Percentiles rank a stretch among this genome's conserved stretches.
Conservation (phyloP, 2,888 invertebrate species). For the Tetranychus truncatus region DNA sequence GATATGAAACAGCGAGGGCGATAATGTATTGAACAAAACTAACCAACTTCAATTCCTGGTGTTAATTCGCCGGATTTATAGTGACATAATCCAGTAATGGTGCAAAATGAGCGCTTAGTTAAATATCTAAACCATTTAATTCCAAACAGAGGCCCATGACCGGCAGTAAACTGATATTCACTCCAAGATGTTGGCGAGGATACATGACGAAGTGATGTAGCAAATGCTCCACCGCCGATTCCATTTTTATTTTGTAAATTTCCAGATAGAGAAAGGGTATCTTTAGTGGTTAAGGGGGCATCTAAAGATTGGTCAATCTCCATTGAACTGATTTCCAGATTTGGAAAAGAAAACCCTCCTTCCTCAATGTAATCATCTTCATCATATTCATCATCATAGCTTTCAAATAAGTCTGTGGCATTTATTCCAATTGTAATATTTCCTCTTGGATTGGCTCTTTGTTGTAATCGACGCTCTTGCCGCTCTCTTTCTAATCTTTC, state of each 20-base stretch:
- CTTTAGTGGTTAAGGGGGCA: conserved; percentile 65
- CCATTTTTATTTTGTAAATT: conserved; percentile 53
- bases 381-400: conserved; percentile 48
- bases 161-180: conserved; percentile 64
- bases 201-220: conserved; percentile 53
- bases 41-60: conserved; percentile 57
- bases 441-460: conserved; percentile 78
- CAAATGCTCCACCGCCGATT: conserved; percentile 55
- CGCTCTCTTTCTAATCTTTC: conserved; percentile 46
- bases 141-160: conserved; percentile 58
- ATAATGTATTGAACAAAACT: conserved; percentile 8
- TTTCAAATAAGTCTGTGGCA: conserved; percentile 75
- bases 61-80: conserved; percentile 55
- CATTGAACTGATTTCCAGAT: conserved; percentile 73
- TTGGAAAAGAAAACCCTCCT: conserved; percentile 31
- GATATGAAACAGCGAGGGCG: background rate
- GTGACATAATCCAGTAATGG: conserved; percentile 54
- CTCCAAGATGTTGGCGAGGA: conserved; percentile 68
- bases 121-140: conserved; percentile 49
- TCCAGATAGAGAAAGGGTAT: conserved; percentile 57
- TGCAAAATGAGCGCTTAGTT: conserved; percentile 38
- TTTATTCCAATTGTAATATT: conserved; percentile 68
- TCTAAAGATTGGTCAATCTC: conserved; percentile 79
- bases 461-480: conserved; percentile 62
- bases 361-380: conserved; percentile 25